Base-by-base conservation (phyloP, 2,888 invertebrate genomes). In the Machimus rusticus region DNA sequence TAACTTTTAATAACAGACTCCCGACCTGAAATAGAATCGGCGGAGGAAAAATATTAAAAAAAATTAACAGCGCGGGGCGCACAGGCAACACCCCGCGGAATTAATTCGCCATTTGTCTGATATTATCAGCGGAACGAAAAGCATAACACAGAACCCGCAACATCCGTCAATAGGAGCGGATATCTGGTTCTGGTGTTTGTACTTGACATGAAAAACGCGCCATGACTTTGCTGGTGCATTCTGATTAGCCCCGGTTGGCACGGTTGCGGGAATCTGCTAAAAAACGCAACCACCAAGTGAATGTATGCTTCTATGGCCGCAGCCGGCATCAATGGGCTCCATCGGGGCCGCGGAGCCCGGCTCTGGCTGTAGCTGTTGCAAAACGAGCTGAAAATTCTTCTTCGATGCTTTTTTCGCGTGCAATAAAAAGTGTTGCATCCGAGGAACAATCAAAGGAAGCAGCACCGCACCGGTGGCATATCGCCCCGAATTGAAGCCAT, bases 51-150 rank as follows among this genome's bases (percentile, higher is more conserved):
- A 46, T 46, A 46, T 46, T 46, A 46, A 77, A 37, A 77, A n/a
- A 8, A 79, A 46, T 16, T n/a, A 46, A 4, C 19, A 51, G 51
- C 66, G 8, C 66, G 28, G 66, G 66, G 23, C 9, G 66, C 55
- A 6, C 5, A 34, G 28, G 16, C 55, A 55, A n/a, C 57, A 51
- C 51, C 66, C 66, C 12, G 12, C 16, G 82, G 66, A 82, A 39
- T 55, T 82, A 66, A 82, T 82, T 82, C 57, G 66, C 82, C 82
- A 82, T 82, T 37, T 82, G 66, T 57, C 31, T 57, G 82, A 82
- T 82, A 55, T 66, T 82, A 66, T 82, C 82, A 66, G 39, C 34
- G 19, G 14, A 82, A 12, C 51, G 23, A 66, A 37, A 82, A 82
- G 82, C 82, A 19, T 57, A 82, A 57, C 57, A 82, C 14, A 46